Conservation (phyloP, 23 tunicate genomes). For the Aplidium turbinatum region DNA sequence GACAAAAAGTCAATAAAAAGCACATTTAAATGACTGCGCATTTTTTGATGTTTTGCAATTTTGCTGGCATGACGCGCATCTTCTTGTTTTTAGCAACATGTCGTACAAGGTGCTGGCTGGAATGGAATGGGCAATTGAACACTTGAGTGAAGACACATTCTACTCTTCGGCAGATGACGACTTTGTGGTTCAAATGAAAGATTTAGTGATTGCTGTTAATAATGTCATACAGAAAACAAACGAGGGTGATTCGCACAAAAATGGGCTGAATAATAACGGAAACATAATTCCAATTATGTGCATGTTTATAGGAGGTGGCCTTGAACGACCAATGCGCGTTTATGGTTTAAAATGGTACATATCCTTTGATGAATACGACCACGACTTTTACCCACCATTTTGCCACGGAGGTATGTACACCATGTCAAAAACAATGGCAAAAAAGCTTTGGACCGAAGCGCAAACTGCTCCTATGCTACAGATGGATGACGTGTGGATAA, state of each 20-base stretch:
- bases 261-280: no score
- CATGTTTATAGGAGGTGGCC: constrained; percentile 39
- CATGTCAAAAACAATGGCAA: constrained; percentile 40
- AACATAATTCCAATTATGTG: constrained; percentile 42
- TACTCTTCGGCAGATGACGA: constrained; percentile 76
- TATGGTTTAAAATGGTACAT: constrained; percentile 59
- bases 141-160: constrained; percentile 16
- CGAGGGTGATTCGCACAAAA: neutral
- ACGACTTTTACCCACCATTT: constrained; percentile 41
- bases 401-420: constrained; percentile 79
- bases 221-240: constrained; percentile 1
- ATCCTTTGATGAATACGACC: constrained; percentile 38
- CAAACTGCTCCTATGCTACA: constrained; percentile 60
- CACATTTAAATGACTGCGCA: no score
- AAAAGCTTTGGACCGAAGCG: constrained; percentile 28
- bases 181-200: constrained; percentile 45
- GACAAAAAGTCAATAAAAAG: no score
- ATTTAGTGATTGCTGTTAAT: no score
- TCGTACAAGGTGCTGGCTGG: constrained; percentile 66
- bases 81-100: constrained; percentile 54
- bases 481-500: constrained; percentile 76
- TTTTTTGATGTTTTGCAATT: no score
- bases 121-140: constrained; percentile 68
- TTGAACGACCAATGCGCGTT: constrained; percentile 28
- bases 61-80: no score